Percentiles rank a stretch among this genome's conserved stretches.
phyloP scores from a whole-genome alignment of 2,113 vertebrate genomes.

The Silurus asotus region DNA sequence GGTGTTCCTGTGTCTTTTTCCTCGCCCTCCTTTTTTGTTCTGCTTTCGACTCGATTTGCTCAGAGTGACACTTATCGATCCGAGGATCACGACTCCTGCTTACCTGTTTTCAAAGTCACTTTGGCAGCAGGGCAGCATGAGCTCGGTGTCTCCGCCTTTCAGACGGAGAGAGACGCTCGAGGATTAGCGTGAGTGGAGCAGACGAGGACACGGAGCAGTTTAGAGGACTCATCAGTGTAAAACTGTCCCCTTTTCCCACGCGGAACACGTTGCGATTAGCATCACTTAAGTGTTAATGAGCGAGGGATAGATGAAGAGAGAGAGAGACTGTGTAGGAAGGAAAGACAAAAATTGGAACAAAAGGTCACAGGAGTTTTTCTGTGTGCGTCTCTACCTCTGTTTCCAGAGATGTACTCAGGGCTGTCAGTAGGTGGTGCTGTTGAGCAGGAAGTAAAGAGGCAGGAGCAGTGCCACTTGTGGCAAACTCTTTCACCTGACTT shows the following conservation, averaged over 20 bases:
- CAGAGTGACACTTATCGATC: slow-evolving; percentile 70
- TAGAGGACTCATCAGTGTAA: neutral
- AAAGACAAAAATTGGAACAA: neutral
- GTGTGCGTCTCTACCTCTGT: neutral
- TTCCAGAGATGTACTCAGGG: slow-evolving; percentile 72
- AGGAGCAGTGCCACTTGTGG: slow-evolving; percentile 83
- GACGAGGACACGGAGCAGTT: neutral
- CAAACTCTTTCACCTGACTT: slow-evolving; percentile 83
- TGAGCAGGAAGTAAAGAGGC: slow-evolving; percentile 78
- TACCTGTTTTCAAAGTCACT: slow-evolving; percentile 74
- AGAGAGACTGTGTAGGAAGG: neutral
- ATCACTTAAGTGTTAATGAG: neutral
- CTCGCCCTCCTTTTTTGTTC: slow-evolving; percentile 34
- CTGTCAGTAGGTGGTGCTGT: slow-evolving; percentile 77
- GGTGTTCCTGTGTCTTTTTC: neutral
- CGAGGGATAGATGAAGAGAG: neutral
- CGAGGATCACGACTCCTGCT: slow-evolving; percentile 69
- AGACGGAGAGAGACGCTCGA: neutral
- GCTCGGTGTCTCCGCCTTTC: slow-evolving; percentile 49
- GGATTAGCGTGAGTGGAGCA: neutral
- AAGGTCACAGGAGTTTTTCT: neutral
- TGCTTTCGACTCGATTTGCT: slow-evolving; percentile 44
- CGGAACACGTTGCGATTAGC: neutral
- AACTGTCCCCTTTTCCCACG: neutral
- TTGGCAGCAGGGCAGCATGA: slow-evolving; percentile 55